Base-by-base conservation (phyloP, 2,113 vertebrate species). In the Scomber japonicus region DNA sequence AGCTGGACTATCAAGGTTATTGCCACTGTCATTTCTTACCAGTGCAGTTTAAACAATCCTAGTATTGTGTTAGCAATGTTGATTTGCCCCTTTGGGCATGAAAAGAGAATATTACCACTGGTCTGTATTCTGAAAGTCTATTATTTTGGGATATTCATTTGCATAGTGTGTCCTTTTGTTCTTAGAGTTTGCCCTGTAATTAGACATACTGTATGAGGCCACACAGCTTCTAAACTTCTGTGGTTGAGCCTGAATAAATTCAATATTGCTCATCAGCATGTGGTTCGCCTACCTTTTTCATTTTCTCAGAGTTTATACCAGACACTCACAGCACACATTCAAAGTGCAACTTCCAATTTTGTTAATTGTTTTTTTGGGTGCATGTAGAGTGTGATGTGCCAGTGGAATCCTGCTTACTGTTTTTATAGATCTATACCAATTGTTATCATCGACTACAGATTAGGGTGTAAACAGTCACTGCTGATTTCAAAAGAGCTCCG, bases 261-360 rank as follows among this genome's bases (percentile, higher is more conserved):
- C 21, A 46, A 78, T 75, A 78, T 51, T 55, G 54, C 66, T 64
- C 10, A 19, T 30, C 35, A 50, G 75, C 66, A 81, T 69, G n/a
- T 63, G 64, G 50, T 57, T 67, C 48, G 3, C 13, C 7, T 19
- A 78, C 44, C 49, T 81, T 57, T 78, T 75, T 12, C 17, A 24
- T 55, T 64, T 68, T 21, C 19, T 21, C 1, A 7, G n/a, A 59
- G 40, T 65, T 68, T 44, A 31, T 51, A 56, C 21, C 66, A 24
- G 49, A 67, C 3, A 15, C 62, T 67, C 2, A 0, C 14, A 7
- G 19, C 46, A 17, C 45, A n/a, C n/a, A n/a, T n/a, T n/a, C n/a
- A n/a, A n/a, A n/a, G n/a, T n/a, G n/a, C n/a, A n/a, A n/a, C n/a
- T n/a, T n/a, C n/a, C n/a, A n/a, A n/a, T n/a, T n/a, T n/a, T n/a